These are phyloP conservation scores for Xiphophorus couchianus DNA, from an alignment of 2,113 vertebrate species.

Conservation along the genomic window DNA sequence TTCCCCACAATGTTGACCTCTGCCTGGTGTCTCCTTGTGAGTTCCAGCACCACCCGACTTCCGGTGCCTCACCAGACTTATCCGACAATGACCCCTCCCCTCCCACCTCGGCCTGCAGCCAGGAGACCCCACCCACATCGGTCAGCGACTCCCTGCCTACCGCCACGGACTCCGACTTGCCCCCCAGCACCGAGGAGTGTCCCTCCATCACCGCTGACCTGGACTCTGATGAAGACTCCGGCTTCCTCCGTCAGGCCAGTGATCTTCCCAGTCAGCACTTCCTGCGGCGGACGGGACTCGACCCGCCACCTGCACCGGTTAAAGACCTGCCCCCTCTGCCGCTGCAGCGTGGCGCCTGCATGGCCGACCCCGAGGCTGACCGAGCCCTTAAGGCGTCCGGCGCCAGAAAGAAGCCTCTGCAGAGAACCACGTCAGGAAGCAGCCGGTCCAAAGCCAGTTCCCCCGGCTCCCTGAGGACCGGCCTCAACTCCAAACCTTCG, in stretches of 20 bases:
- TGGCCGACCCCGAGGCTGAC: constrained; percentile 86
- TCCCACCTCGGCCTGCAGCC: constrained; percentile 47
- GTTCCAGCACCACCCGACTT: constrained; percentile 85
- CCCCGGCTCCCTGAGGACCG: constrained; percentile 42
- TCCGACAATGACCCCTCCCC: constrained; percentile 80
- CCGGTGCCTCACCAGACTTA: constrained; percentile 68
- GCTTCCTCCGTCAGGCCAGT: constrained; percentile 51
- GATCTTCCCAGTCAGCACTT: constrained; percentile 43
- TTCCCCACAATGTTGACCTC: constrained; percentile 90
- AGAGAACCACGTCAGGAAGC: constrained; percentile 17
- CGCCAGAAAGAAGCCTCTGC: constrained; percentile 63
- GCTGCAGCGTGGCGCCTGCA: constrained; percentile 86
- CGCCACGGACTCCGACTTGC: constrained; percentile 84
- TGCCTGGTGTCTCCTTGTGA: constrained; percentile 95
- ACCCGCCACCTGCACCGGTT: constrained; percentile 83
- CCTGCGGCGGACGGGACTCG: constrained; percentile 37
- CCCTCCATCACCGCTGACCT: constrained; percentile 81
- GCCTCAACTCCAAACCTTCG: constrained; percentile 61
- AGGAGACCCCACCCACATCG: constrained; percentile 84
- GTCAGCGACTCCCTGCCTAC: constrained; percentile 86
- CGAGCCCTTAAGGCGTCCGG: constrained; percentile 44
- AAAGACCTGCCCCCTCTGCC: constrained; percentile 87
- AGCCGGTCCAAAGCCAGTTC: constrained; percentile 51
- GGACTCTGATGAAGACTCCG: constrained; percentile 86
- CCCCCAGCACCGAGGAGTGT: constrained; percentile 79